Evolutionary conservation across 2,113 vertebrate species (phyloP).

Genomic region (Sminthopsis crassicaudata): DNA sequence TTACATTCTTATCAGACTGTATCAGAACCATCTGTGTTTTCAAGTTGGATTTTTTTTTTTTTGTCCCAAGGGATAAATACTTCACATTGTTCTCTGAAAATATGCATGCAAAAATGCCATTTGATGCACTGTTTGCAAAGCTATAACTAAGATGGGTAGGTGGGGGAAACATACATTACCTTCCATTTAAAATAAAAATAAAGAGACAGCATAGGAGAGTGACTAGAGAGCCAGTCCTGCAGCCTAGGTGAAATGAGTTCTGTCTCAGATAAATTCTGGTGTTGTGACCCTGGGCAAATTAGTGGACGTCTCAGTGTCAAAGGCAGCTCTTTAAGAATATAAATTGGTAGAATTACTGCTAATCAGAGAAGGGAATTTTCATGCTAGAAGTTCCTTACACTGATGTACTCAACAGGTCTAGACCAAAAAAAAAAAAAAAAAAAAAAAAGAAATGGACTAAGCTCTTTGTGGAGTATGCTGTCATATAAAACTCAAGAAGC

Average conservation of each 20-base stretch:
- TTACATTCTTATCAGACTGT: constrained; percentile 89
- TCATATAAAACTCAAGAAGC: not conserved
- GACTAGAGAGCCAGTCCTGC: not conserved
- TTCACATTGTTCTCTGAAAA: constrained; percentile 80
- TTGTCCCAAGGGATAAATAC: constrained; percentile 84
- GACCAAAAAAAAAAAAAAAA: too few species aligned
- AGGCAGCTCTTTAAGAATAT: not conserved
- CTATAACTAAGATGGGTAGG: constrained; percentile 52
- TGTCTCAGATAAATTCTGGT: not conserved
- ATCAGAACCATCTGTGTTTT: constrained; percentile 88
- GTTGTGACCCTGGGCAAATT: not conserved
- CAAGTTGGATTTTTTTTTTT: constrained; percentile 74
- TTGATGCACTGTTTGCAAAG: constrained; percentile 69
- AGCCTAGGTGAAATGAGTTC: not conserved
- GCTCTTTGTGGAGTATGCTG: constrained; percentile 25
- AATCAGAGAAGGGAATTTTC: not conserved
- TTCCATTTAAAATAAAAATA: constrained; percentile 48
- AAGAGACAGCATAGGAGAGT: not conserved
- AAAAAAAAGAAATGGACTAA: constrained; percentile 46
- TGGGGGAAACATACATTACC: constrained; percentile 53
- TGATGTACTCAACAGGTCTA: not conserved
- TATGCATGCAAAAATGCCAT: constrained; percentile 78
- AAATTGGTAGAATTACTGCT: not conserved
- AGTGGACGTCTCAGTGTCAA: not conserved
- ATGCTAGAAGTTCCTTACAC: not conserved